Conservation (phyloP, 1,140 invertebrate genomes). For the Andrena cerasifolii region DNA sequence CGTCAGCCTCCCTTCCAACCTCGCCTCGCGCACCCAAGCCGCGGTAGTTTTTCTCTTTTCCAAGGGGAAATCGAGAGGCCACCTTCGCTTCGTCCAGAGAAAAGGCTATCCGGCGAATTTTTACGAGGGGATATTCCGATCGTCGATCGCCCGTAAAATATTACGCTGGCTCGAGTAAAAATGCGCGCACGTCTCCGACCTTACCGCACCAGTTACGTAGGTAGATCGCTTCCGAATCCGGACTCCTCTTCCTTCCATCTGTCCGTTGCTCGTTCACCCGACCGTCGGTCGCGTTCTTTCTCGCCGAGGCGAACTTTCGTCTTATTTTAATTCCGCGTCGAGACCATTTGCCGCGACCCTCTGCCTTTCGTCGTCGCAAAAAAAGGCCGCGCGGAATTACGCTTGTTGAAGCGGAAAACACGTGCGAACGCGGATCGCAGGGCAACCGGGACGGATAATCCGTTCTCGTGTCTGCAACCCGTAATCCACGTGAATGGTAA, state of each 20-base stretch:
- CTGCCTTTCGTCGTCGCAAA: not conserved
- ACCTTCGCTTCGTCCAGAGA: not conserved
- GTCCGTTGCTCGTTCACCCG: too few species aligned
- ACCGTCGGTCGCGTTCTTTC: too few species aligned
- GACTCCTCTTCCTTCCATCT: not conserved
- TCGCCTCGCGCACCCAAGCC: not conserved
- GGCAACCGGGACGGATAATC: not conserved
- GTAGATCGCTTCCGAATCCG: not conserved
- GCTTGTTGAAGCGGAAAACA: not conserved
- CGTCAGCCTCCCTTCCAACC: not conserved
- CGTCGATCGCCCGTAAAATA: conserved; percentile 37
- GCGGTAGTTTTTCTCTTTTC: not conserved
- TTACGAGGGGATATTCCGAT: not conserved
- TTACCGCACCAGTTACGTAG: too few species aligned
- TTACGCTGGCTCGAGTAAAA: conserved; percentile 6
- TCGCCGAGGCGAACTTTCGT: too few species aligned
- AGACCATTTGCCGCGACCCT: not conserved
- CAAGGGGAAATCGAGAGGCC: not conserved
- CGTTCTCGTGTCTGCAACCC: not conserved
- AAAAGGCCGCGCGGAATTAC: not conserved
- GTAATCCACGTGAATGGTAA: conserved; percentile 16
- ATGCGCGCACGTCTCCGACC: not conserved
- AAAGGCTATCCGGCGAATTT: conserved; percentile 10
- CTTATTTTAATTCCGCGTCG: not conserved
- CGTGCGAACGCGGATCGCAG: not conserved